Evolutionary conservation across 2,888 invertebrate genomes (phyloP).

Genomic region (Helleia helle): DNA sequence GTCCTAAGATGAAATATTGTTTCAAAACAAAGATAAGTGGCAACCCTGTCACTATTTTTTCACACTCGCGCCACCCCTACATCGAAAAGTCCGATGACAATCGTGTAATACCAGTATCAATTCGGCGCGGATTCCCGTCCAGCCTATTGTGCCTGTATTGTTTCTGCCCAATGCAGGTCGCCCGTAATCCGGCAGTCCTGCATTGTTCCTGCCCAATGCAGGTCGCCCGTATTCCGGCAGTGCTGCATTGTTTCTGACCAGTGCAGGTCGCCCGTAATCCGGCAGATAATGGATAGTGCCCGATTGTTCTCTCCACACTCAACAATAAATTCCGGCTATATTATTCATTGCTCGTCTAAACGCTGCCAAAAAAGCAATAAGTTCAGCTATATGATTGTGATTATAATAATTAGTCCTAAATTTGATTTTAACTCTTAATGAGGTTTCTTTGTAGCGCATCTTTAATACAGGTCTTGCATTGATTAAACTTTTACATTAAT

Average conservation of each 20-base stretch:
- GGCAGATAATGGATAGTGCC: neutral
- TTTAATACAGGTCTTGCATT: no score
- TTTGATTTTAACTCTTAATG: no score
- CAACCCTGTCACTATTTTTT: neutral
- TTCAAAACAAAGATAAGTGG: no score
- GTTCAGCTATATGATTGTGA: no score
- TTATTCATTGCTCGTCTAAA: neutral
- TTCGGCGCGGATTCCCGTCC: slow-evolving; percentile 1
- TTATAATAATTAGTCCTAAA: no score
- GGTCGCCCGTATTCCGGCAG: neutral
- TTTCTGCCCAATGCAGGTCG: neutral
- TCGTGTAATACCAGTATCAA: slow-evolving; percentile 10
- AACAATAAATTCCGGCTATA: neutral
- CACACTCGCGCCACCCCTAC: no score
- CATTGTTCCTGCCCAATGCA: slow-evolving; percentile 1
- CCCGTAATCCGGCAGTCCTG: neutral
- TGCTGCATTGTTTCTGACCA: slow-evolving; percentile 1
- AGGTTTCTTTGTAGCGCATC: no score
- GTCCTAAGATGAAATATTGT: no score
- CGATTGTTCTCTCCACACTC: neutral
- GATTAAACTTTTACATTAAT: no score
- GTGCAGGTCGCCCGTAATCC: slow-evolving; percentile 1
- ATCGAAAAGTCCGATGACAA: neutral
- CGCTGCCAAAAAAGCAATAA: no score
- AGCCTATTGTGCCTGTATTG: neutral